Conservation (phyloP, 2,113 vertebrate genomes). For the Thermophis baileyi region DNA sequence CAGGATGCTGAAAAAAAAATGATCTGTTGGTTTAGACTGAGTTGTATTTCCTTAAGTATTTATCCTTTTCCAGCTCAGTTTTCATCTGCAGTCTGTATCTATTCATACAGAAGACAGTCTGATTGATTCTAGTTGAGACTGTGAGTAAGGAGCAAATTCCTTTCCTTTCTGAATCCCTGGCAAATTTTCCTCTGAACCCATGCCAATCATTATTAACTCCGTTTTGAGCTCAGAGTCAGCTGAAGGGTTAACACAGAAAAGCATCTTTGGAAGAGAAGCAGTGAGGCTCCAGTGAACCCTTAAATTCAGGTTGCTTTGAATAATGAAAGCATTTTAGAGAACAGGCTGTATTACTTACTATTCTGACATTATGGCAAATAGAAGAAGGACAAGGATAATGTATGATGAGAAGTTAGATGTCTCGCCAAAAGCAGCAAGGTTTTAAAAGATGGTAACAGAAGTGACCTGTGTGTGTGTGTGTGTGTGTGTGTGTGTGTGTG, state of each 20-base stretch:
- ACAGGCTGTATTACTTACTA: background rate
- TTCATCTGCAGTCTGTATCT: background rate
- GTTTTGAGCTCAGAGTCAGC: slow-evolving; percentile 24
- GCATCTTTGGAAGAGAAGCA: background rate
- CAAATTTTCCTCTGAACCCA: background rate
- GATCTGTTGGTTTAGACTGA: background rate
- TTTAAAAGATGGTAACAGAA: slow-evolving; percentile 37
- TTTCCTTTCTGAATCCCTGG: background rate
- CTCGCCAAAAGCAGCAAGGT: slow-evolving; percentile 1
- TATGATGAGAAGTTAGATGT: slow-evolving; percentile 22
- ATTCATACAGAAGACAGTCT: background rate
- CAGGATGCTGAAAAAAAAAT: background rate
- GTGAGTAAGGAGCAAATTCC: background rate
- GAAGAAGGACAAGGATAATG: slow-evolving; percentile 28
- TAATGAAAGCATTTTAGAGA: slow-evolving; percentile 37
- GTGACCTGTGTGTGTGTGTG: background rate
- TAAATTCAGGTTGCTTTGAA: slow-evolving; percentile 25
- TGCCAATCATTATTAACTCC: background rate
- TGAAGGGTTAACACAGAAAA: background rate
- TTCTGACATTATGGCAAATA: slow-evolving; percentile 14
- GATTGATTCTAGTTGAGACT: background rate
- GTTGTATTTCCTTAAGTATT: background rate
- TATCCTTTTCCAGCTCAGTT: background rate
- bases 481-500: background rate
- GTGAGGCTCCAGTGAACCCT: background rate